Base-by-base conservation (phyloP, 2,888 invertebrate genomes). In the Lepidochrysops patricia region DNA sequence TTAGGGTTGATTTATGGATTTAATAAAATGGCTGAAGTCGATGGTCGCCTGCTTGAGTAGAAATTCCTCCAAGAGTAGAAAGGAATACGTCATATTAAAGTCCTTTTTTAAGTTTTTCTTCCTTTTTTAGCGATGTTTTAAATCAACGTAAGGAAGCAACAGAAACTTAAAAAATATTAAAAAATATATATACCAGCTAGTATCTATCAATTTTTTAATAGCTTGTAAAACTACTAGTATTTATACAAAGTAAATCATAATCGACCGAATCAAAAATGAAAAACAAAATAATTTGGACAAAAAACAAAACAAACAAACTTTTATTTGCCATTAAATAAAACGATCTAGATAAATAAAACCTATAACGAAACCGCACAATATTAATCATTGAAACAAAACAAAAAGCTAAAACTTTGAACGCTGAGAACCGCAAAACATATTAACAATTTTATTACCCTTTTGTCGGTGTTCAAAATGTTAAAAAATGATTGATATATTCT, bases 391-490 rank as follows among this genome's bases (percentile, higher is more conserved):
- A 29, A 27, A 37, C 48, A 49, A 25, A 49, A 25, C n/a, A 26
- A 26, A 50, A 50, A 50, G 43, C 43, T 19, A 43, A 43, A 43
- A 43, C 43, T 43, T 19, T 29, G 9, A 43, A 23, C 43, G 19
- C 9, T 4, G 43, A 12, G 19, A 50, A 50, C 50, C 50, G 13
- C 50, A 50, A 23, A 50, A 26, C 19, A 26, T 26, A 50, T 50
- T 50, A 43, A 50, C 26, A 50, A 26, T 50, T 26, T 50, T 26
- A 50, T 50, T 26, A 50, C 26, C 26, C 50, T 50, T 50, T 50
- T 50, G 50, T 50, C 50, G 50, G 50, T 25, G 49, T 50, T 50
- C 50, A 13, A 13, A 50, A 25, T 26, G 25, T 50, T 26, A n/a
- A 26, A 13, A 50, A 25, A 26, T 50, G 26, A 50, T 26, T 26